These are phyloP conservation scores for Mizuhopecten yessoensis DNA, from an alignment of 1,140 invertebrate species.

Conservation along the genomic window DNA sequence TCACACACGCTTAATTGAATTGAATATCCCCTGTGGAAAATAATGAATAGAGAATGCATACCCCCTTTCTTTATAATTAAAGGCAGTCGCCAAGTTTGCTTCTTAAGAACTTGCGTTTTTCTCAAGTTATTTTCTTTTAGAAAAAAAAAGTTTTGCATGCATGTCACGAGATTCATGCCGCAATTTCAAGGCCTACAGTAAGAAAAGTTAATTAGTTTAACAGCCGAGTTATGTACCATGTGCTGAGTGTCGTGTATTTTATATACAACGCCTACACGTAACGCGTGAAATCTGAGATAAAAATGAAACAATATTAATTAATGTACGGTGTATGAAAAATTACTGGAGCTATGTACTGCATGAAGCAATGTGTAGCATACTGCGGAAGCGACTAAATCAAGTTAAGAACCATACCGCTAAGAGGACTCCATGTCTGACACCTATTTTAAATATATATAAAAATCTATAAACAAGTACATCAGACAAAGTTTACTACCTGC, in stretches of 20 bases:
- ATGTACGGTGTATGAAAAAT: not conserved
- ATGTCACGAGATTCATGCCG: not conserved
- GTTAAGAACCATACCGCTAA: not conserved
- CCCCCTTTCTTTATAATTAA: slow-evolving; percentile 17
- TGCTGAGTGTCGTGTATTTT: not conserved
- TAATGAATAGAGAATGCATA: slow-evolving; percentile 22
- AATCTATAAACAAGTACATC: no score
- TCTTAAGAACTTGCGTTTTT: slow-evolving; percentile 5
- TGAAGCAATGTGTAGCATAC: not conserved
- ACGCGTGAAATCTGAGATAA: not conserved
- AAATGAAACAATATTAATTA: not conserved
- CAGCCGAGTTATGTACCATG: not conserved
- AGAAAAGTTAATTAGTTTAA: slow-evolving; percentile 7
- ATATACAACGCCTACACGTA: not conserved
- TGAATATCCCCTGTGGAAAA: not conserved
- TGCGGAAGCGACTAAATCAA: not conserved
- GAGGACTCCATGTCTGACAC: not conserved
- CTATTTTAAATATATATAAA: not conserved
- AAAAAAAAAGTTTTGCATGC: not conserved
- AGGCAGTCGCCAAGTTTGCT: not conserved
- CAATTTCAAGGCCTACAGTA: not conserved
- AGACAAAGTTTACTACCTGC: no score
- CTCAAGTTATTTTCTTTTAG: not conserved
- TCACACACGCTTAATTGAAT: not conserved
- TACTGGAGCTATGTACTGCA: not conserved